Conservation (phyloP, 2,797 vertebrate genomes). For the Sebastes taczanowskii region DNA sequence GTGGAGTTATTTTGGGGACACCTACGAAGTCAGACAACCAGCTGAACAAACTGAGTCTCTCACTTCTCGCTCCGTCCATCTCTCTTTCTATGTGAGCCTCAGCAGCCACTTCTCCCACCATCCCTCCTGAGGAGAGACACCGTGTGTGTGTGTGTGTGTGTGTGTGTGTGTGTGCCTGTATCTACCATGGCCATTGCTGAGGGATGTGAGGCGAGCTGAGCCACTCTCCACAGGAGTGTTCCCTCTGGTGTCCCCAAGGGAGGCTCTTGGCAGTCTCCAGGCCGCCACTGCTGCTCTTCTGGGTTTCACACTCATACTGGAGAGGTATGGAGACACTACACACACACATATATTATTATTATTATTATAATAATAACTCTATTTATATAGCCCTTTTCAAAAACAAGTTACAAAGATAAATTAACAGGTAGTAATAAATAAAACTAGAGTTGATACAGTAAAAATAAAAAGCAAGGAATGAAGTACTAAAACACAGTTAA, state of each 20-base stretch:
- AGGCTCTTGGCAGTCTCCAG: constrained; percentile 81
- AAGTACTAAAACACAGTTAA: too few species aligned
- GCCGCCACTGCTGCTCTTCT: constrained; percentile 80
- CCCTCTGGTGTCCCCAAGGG: constrained; percentile 58
- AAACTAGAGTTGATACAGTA: too few species aligned
- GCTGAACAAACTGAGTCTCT: constrained; percentile 5
- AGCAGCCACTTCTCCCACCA: not conserved
- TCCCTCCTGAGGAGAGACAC: not conserved
- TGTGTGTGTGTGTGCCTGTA: constrained; percentile 1
- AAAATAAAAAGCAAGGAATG: too few species aligned
- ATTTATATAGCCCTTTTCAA: too few species aligned
- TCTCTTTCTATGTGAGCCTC: not conserved
- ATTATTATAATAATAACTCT: too few species aligned
- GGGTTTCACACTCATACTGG: constrained; percentile 81
- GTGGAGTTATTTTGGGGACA: not conserved
- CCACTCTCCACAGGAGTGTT: constrained; percentile 48
- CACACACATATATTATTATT: not conserved
- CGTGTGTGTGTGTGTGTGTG: not conserved
- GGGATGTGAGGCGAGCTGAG: constrained; percentile 73
- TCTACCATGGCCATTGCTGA: constrained; percentile 84
- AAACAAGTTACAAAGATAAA: too few species aligned
- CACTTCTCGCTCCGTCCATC: not conserved
- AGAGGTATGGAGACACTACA: constrained; percentile 90
- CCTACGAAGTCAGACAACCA: not conserved
- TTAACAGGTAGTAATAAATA: too few species aligned